phyloP scores from a whole-genome alignment of 2,888 invertebrate species.

The Gastrophysa polygoni region DNA sequence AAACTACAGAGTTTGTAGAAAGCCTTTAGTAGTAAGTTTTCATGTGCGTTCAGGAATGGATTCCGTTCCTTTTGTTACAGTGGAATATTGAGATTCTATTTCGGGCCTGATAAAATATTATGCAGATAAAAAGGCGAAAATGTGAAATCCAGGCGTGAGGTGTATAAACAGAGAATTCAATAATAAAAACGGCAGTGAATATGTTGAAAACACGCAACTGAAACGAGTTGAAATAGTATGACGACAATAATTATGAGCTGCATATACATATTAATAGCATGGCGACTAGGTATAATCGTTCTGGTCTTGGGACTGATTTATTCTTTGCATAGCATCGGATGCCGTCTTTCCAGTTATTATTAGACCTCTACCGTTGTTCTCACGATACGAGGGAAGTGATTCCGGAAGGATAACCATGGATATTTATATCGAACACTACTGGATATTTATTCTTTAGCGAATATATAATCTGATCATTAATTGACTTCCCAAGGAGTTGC shows the following conservation, averaged over 20 bases:
- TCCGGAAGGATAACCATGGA: not conserved
- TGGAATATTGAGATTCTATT: not conserved
- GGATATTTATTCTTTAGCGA: no score
- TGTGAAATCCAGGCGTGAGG: slow-evolving; percentile 3
- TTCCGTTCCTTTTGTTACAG: not conserved
- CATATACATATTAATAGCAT: slow-evolving; percentile 21
- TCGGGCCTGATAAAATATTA: slow-evolving; percentile 1
- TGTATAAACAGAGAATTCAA: slow-evolving; percentile 14
- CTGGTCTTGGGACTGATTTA: slow-evolving; percentile 16
- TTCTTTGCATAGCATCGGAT: slow-evolving; percentile 16
- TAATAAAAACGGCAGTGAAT: slow-evolving; percentile 17
- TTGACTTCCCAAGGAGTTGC: no score
- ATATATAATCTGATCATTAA: no score
- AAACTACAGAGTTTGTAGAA: no score
- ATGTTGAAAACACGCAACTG: slow-evolving; percentile 22
- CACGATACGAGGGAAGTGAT: slow-evolving; percentile 8
- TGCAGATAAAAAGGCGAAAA: slow-evolving; percentile 11
- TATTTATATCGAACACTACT: no score
- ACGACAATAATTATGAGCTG: slow-evolving; percentile 21
- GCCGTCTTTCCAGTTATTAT: slow-evolving; percentile 18
- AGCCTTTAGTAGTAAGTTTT: no score
- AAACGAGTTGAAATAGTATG: slow-evolving; percentile 16
- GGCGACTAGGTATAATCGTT: slow-evolving; percentile 3
- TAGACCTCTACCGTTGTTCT: slow-evolving; percentile 17
- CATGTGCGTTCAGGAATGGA: not conserved